Evolutionary conservation across 2,113 vertebrate genomes (phyloP).

Genomic region (Phyllopteryx taeniolatus): DNA sequence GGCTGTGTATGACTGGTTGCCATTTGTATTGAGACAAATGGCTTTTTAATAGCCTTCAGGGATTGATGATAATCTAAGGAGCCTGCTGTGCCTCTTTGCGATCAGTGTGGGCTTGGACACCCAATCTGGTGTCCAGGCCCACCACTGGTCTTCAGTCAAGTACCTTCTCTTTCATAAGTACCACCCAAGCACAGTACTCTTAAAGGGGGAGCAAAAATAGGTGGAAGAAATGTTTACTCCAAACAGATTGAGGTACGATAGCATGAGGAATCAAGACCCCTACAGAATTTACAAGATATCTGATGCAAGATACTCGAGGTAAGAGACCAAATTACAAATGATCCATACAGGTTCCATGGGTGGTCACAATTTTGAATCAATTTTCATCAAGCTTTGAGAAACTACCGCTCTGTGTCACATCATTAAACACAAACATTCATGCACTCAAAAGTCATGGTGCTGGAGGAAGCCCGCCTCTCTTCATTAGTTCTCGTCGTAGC

Average conservation of each 20-base stretch:
- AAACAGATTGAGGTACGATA: not conserved
- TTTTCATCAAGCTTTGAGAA: not conserved
- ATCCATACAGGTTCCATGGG: not conserved
- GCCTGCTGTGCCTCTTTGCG: conserved; percentile 48
- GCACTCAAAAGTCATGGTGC: conserved; percentile 11
- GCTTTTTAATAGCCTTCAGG: conserved; percentile 69
- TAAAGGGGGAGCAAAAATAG: not conserved
- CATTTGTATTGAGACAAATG: conserved; percentile 70
- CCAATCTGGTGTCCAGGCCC: conserved; percentile 50
- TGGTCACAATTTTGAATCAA: not conserved
- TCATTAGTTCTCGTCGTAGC: conserved; percentile 34
- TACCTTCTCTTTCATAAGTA: conserved; percentile 7
- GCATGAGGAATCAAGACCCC: not conserved
- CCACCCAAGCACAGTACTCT: conserved; percentile 15
- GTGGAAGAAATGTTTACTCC: not conserved
- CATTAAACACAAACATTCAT: conserved; percentile 3
- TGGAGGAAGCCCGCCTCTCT: conserved; percentile 34
- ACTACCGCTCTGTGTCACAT: not conserved
- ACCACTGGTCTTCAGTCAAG: conserved; percentile 16
- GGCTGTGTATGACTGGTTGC: conserved; percentile 56
- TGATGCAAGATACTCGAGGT: not conserved
- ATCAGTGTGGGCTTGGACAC: conserved; percentile 47
- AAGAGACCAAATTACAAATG: not conserved
- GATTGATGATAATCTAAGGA: conserved; percentile 65
- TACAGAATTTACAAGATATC: not conserved